A percentile compares a stretch with the other conserved stretches of the same genome.
These are phyloP conservation scores for Holothuria scabra DNA, from an alignment of 53 echinoderm and acorn worm species.

Conservation along the genomic window DNA sequence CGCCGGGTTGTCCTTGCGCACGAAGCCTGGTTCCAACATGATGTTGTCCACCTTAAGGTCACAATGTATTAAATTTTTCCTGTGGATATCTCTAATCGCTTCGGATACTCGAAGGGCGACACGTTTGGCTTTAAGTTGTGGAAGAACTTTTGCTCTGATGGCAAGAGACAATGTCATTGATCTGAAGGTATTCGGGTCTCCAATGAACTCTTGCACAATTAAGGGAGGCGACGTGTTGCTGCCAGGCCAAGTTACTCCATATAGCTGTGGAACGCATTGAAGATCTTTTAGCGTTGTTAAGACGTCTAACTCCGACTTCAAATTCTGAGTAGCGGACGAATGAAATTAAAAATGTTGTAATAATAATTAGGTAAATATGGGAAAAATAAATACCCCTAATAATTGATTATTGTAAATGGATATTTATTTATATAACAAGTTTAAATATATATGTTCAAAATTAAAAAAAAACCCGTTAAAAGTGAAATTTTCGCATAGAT, in stretches of 20 bases:
- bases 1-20: background rate
- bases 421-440: too few relatives aligned
- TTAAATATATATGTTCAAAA: too few relatives aligned
- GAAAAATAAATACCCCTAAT: too few relatives aligned
- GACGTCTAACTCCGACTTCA: background rate
- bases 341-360: too few relatives aligned
- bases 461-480: too few relatives aligned
- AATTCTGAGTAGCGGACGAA: background rate
- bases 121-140: background rate
- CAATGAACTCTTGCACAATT: constrained; percentile 26
- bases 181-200: background rate
- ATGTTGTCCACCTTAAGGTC: constrained; percentile 21
- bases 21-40: constrained; percentile 10
- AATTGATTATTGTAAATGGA: too few relatives aligned
- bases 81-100: constrained; percentile 7
- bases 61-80: background rate
- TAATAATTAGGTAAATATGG: too few relatives aligned
- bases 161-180: background rate
- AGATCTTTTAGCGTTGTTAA: constrained; percentile 2
- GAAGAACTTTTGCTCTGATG: background rate
- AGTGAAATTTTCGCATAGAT: too few relatives aligned
- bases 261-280: constrained; percentile 4
- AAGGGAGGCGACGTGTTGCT: background rate
- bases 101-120: background rate
- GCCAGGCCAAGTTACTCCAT: background rate